Base-by-base conservation (phyloP, 2,888 invertebrate species). In the Drosophila macrothrix region DNA sequence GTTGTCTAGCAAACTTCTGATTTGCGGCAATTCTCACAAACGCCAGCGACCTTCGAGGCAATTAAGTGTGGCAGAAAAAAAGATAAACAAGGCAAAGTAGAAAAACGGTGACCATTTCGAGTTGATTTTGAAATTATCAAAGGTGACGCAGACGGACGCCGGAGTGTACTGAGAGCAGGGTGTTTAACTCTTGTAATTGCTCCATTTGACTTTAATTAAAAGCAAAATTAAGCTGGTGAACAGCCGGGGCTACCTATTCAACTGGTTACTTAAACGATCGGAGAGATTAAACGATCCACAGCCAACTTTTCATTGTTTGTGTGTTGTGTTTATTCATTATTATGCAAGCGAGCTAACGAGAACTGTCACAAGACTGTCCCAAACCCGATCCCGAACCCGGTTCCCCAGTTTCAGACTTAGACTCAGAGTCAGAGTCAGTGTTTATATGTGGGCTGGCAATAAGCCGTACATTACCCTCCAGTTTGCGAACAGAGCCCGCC, bases 401-500 rank as follows among this genome's bases (percentile, higher is more conserved):
- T 70, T 66, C 25, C 61, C 67, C 54, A 46, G 4, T n/a, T n/a
- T 49, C 62, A 52, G 56, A 63, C 12, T 25, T 33, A 43, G 14
- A 25, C 0, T 35, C 50, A 16, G 22, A 28, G 58, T 6, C 10
- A 41, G 43, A 35, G 35, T 49, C 12, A 67, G 10, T 29, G 28
- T 29, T 12, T n/a, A 43, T 63, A 62, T 81, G 80, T 80, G 83
- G 80, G 76, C 60, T 83, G 80, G 71, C 59, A 68, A 81, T 81
- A 82, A 76, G 84, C 66, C 76, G 90, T 80, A 79, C 90, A 75
- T 88, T 87, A 83, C 82, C 83, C 88, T 77, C 80, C 41, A 31
- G 67, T 1, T n/a, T 70, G 79, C 7, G 37, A 7, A 19, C 37
- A 19, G 37, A 37, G 37, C 37, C 7, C 37, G 37, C 83, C 78